Percentiles rank a stretch among this genome's conserved stretches.
These are phyloP conservation scores for Rhodinocichla rosea DNA, from an alignment of 2,113 vertebrate genomes.

Conservation along the genomic window DNA sequence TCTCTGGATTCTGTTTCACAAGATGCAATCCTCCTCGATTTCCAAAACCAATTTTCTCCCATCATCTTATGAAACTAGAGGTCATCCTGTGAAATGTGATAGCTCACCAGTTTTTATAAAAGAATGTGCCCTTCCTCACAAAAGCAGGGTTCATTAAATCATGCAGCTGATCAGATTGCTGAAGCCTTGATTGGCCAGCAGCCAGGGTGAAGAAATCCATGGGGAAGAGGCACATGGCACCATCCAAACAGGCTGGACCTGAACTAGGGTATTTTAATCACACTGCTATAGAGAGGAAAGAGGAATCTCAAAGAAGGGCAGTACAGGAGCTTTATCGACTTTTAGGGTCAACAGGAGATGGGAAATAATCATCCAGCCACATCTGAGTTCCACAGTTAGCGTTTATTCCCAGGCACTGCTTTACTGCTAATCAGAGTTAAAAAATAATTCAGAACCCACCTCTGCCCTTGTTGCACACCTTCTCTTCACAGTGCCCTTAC, in stretches of 20 bases:
- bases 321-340: neutral
- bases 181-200: slow-evolving; percentile 44
- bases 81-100: slow-evolving; percentile 67
- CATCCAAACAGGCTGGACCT: neutral
- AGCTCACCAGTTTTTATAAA: slow-evolving; percentile 63
- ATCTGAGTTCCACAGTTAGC: neutral
- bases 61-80: slow-evolving; percentile 70
- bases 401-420: neutral
- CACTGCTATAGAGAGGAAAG: neutral
- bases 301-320: neutral
- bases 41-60: slow-evolving; percentile 75
- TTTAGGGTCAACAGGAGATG: neutral
- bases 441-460: neutral
- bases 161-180: slow-evolving; percentile 58
- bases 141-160: slow-evolving; percentile 69
- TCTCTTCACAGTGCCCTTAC: neutral
- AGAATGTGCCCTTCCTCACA: slow-evolving; percentile 46
- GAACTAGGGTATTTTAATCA: slow-evolving; percentile 14
- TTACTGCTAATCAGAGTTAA: neutral
- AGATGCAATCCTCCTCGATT: slow-evolving; percentile 69
- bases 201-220: slow-evolving; percentile 47
- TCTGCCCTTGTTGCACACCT: neutral
- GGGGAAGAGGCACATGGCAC: slow-evolving; percentile 22
- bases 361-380: neutral
- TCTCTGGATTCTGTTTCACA: slow-evolving; percentile 55